Evolutionary conservation across 2,797 vertebrate species (phyloP).

Genomic region (Lindbergichthys nudifrons): DNA sequence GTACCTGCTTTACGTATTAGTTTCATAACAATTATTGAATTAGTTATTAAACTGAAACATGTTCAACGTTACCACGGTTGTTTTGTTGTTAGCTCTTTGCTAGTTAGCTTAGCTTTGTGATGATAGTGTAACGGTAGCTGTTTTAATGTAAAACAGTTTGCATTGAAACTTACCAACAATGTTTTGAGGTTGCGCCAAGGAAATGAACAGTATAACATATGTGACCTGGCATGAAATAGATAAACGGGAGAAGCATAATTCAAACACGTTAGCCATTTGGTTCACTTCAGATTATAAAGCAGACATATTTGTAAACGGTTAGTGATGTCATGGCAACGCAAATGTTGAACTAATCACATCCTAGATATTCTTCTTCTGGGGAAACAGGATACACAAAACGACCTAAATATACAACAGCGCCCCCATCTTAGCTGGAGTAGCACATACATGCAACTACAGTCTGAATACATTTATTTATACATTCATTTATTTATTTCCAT

Average conservation of each 20-base stretch:
- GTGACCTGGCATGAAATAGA: not conserved
- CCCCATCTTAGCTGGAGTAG: not conserved
- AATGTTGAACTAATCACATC: slow-evolving; percentile 54
- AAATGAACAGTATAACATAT: slow-evolving; percentile 47
- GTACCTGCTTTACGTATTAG: not conserved
- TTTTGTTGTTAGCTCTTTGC: not conserved
- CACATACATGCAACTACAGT: not conserved
- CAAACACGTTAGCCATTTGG: slow-evolving; percentile 62
- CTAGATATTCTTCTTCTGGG: slow-evolving; percentile 24
- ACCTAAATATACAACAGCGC: slow-evolving; percentile 12
- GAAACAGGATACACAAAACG: not conserved
- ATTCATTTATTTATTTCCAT: too few species aligned
- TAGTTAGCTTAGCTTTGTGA: not conserved
- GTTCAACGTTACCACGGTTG: too few species aligned
- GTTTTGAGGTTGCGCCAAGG: slow-evolving; percentile 41
- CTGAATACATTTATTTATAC: too few species aligned
- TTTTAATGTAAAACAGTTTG: not conserved
- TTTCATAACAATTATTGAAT: too few species aligned
- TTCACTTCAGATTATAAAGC: slow-evolving; percentile 10
- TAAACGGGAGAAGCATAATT: not conserved
- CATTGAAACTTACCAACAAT: slow-evolving; percentile 74
- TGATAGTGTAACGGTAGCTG: not conserved
- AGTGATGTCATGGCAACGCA: slow-evolving; percentile 70
- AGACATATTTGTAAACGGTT: slow-evolving; percentile 68
- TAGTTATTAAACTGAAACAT: not conserved